phyloP scores from a whole-genome alignment of 2,113 vertebrate species.

The Oxyruncus cristatus region DNA sequence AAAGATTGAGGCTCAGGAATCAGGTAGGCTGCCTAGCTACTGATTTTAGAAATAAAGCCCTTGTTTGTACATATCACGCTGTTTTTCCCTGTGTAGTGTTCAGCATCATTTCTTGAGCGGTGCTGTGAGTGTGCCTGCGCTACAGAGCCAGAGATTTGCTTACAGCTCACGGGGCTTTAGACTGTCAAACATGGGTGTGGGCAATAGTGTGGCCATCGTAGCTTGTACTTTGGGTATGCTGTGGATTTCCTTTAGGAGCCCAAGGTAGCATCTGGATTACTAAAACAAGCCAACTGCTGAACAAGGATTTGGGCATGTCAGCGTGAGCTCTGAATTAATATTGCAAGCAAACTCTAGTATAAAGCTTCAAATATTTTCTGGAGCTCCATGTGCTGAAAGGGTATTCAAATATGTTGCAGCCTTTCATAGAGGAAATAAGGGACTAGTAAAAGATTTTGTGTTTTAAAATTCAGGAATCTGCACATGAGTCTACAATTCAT shows the following conservation, averaged over 20 bases:
- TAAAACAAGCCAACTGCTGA: background rate
- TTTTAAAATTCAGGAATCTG: background rate
- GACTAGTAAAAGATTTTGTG: background rate
- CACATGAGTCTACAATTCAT: background rate
- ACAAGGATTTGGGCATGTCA: background rate
- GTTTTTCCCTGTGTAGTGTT: background rate
- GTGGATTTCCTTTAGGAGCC: background rate
- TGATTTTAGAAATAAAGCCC: background rate
- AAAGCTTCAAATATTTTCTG: background rate
- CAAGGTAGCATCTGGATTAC: background rate
- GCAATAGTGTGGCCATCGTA: fast-evolving
- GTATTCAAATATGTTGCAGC: background rate
- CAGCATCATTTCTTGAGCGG: background rate
- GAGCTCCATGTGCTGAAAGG: background rate
- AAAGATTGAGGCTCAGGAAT: background rate
- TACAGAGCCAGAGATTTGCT: background rate
- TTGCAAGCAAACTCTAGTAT: background rate
- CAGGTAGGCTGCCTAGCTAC: background rate
- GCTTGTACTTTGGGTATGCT: background rate
- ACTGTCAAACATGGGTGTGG: fast-evolving
- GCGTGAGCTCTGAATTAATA: background rate
- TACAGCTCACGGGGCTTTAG: background rate
- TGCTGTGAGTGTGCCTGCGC: background rate
- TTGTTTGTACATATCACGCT: fast-evolving
- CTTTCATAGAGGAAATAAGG: background rate